phyloP scores from a whole-genome alignment of 2,888 invertebrate genomes.

The Pollenia griseotomentosa region DNA sequence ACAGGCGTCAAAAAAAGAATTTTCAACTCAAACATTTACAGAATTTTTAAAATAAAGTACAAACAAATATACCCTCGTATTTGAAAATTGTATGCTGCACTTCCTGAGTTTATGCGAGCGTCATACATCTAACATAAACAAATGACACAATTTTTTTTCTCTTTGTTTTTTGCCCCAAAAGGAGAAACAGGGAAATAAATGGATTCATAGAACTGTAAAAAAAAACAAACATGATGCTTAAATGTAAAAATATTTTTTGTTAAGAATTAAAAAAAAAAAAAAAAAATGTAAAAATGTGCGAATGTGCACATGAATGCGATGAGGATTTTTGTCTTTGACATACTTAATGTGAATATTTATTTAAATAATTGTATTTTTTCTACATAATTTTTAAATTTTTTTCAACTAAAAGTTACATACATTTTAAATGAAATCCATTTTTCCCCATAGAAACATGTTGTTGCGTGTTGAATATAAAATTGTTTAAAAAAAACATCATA shows the following conservation, averaged over 20 bases:
- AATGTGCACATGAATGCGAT: not conserved
- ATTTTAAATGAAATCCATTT: conserved; percentile 20
- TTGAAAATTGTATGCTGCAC: conserved; percentile 48
- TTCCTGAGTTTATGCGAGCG: conserved; percentile 38
- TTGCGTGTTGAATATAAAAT: not conserved
- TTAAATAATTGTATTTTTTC: conserved; percentile 52
- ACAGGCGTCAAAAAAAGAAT: conserved; percentile 59
- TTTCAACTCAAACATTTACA: conserved; percentile 42
- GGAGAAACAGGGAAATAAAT: conserved; percentile 33
- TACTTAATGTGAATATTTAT: conserved; percentile 65
- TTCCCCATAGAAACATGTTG: not conserved
- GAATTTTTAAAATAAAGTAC: conserved; percentile 43
- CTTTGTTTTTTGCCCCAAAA: not conserved
- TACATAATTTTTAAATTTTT: not conserved
- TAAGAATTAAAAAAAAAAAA: conserved; percentile 47
- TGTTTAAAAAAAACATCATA: not conserved
- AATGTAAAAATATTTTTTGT: conserved; percentile 46
- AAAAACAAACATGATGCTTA: conserved; percentile 51
- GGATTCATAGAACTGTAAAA: conserved; percentile 37
- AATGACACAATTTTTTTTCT: conserved; percentile 64
- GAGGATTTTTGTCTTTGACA: conserved; percentile 56
- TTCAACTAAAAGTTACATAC: conserved; percentile 8
- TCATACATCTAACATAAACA: conserved; percentile 38
- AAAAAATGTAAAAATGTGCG: not conserved
- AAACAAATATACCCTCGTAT: conserved; percentile 15